A percentile compares a stretch with the other conserved stretches of the same genome.
phyloP scores from a whole-genome alignment of 2,888 invertebrate genomes.

The Quadroppia sp. region DNA sequence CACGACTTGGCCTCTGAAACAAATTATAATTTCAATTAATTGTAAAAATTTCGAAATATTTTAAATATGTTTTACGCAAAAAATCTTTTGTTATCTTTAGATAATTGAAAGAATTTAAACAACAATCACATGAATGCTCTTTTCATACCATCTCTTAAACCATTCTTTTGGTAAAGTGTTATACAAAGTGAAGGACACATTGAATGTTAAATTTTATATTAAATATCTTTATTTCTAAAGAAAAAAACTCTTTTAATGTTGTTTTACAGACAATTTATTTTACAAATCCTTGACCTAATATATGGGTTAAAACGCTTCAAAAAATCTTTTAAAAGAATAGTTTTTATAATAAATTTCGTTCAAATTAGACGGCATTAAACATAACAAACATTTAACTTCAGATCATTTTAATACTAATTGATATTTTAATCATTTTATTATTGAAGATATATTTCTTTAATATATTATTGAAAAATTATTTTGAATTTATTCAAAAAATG shows the following conservation, averaged over 20 bases:
- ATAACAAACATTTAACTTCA: neutral
- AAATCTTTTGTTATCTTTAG: neutral
- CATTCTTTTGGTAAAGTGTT: slow-evolving; percentile 5
- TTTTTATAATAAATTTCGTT: neutral
- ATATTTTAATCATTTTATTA: neutral
- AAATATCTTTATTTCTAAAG: neutral
- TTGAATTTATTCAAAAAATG: too few species aligned
- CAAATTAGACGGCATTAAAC: neutral
- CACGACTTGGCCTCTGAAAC: slow-evolving; percentile 55
- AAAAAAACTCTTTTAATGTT: slow-evolving; percentile 8
- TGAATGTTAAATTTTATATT: neutral
- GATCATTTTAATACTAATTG: neutral
- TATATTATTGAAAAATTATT: too few species aligned
- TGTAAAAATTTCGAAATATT: neutral
- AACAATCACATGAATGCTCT: neutral
- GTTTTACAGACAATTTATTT: neutral
- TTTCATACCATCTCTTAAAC: neutral
- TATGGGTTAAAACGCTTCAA: slow-evolving; percentile 28
- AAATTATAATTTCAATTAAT: neutral
- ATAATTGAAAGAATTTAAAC: neutral
- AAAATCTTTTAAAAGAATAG: neutral
- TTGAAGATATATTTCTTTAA: too few species aligned
- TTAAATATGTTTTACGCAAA: neutral
- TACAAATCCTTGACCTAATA: slow-evolving; percentile 26
- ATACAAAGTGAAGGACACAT: slow-evolving; percentile 28